phyloP scores from a whole-genome alignment of 1,140 invertebrate genomes.

The Helicoverpa armigera region DNA sequence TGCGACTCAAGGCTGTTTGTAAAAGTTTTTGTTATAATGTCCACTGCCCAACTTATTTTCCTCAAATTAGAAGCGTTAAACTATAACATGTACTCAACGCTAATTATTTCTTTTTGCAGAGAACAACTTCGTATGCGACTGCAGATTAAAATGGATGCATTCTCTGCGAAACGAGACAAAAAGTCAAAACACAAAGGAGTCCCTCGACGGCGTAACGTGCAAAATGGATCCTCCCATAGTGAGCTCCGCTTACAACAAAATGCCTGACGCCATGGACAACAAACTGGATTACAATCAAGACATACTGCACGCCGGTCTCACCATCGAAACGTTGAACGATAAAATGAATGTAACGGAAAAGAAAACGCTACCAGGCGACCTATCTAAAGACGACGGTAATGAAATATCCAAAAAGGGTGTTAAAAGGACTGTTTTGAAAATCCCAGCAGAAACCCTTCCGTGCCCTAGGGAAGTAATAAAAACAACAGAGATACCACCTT shows the following conservation, averaged over 20 bases:
- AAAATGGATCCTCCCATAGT: constrained; percentile 87
- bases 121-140: constrained; percentile 93
- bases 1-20: constrained; percentile 2
- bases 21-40: constrained; percentile 32
- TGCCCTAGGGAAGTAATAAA: constrained; percentile 74
- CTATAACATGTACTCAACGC: constrained; percentile 24
- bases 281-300: constrained; percentile 71
- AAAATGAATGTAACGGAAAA: constrained; percentile 74
- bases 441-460: constrained; percentile 75
- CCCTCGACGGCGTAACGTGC: constrained; percentile 90
- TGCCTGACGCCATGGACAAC: constrained; percentile 65
- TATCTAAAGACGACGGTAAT: constrained; percentile 59
- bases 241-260: constrained; percentile 80
- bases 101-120: constrained; percentile 86
- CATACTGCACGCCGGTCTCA: constrained; percentile 65
- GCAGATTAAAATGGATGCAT: constrained; percentile 92
- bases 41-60: not conserved
- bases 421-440: constrained; percentile 76
- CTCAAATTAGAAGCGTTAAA: constrained; percentile 18
- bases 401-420: constrained; percentile 69
- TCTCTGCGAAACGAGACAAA: constrained; percentile 91
- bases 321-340: constrained; percentile 66
- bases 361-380: constrained; percentile 59
- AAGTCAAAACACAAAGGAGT: constrained; percentile 89
- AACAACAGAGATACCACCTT: constrained; percentile 73